These are phyloP conservation scores for Aphidius gifuensis DNA, from an alignment of 1,140 invertebrate species.

Conservation along the genomic window DNA sequence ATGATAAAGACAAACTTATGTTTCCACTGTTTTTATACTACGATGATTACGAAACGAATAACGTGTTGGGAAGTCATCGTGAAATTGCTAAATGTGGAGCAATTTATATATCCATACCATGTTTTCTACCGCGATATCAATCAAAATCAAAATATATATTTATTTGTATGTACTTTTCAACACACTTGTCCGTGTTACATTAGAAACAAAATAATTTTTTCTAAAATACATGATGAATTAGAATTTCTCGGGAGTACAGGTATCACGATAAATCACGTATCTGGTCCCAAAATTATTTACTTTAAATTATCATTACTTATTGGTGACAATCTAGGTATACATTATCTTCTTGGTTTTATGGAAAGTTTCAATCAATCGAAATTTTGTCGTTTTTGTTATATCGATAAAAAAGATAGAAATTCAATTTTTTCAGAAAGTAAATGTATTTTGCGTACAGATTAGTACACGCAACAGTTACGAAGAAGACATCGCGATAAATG, in stretches of 20 bases:
- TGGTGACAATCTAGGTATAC: conserved; percentile 41
- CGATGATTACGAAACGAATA: conserved; percentile 14
- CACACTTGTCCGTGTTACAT: conserved; percentile 29
- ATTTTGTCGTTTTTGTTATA: conserved; percentile 37
- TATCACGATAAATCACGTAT: conserved; percentile 17
- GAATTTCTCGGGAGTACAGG: conserved; percentile 29
- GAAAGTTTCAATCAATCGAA: conserved; percentile 37
- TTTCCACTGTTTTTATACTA: conserved; percentile 5
- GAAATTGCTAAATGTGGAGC: conserved; percentile 17
- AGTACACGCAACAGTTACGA: conserved; percentile 28
- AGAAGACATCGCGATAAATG: conserved; percentile 18
- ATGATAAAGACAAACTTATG: conserved; percentile 7
- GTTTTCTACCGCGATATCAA: conserved; percentile 13
- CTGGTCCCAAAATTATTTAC: conserved; percentile 14
- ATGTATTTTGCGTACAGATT: not conserved
- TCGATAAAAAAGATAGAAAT: conserved; percentile 28
- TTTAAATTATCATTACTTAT: conserved; percentile 34
- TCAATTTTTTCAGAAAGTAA: conserved; percentile 11
- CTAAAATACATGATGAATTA: conserved; percentile 31
- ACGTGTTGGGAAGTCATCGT: conserved; percentile 19
- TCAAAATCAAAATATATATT: conserved; percentile 18
- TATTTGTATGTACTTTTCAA: conserved; percentile 31
- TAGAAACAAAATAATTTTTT: conserved; percentile 29
- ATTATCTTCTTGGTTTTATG: conserved; percentile 35
- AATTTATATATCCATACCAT: conserved; percentile 17